These are phyloP conservation scores for Alauda arvensis DNA, from an alignment of 2,797 vertebrate species.

Conservation along the genomic window DNA sequence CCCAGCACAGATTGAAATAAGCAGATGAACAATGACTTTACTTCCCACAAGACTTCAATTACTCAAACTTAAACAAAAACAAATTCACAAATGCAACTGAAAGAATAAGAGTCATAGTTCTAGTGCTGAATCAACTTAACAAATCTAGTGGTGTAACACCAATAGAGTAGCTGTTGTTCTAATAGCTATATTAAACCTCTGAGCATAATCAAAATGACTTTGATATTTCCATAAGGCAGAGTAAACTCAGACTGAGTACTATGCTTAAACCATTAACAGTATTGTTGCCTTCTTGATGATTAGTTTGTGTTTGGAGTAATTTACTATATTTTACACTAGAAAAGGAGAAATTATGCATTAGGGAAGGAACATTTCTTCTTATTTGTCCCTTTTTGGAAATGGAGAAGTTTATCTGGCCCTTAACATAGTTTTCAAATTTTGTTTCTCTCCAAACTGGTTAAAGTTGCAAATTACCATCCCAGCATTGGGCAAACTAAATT, in stretches of 20 bases:
- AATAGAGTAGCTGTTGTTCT: conserved; percentile 37
- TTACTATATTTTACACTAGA: conserved; percentile 48
- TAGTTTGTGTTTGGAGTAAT: conserved; percentile 53
- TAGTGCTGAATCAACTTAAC: conserved; percentile 51
- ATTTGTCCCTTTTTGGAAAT: conserved; percentile 58
- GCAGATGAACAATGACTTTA: conserved; percentile 63
- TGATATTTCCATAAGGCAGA: conserved; percentile 59
- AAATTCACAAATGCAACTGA: conserved; percentile 23
- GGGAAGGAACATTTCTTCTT: conserved; percentile 49
- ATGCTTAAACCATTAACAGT: conserved; percentile 42
- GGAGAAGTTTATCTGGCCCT: conserved; percentile 48
- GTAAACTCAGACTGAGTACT: conserved; percentile 44
- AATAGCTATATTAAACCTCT: conserved; percentile 57
- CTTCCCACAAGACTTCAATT: conserved; percentile 62
- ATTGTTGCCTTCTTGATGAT: conserved; percentile 59
- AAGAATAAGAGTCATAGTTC: conserved; percentile 52
- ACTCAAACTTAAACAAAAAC: conserved; percentile 60
- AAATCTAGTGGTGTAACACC: conserved; percentile 30
- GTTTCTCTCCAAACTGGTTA: conserved; percentile 12
- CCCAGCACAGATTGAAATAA: conserved; percentile 60
- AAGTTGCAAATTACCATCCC: conserved; percentile 8
- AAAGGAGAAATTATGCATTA: conserved; percentile 44
- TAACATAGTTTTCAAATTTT: conserved; percentile 33
- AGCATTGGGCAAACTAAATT: background rate
- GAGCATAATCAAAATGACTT: conserved; percentile 51